Evolutionary conservation across 1,140 invertebrate species (phyloP), one percentile per base, ranked within the genome.

Genomic region (Pygmarrhopalites habei): DNA sequence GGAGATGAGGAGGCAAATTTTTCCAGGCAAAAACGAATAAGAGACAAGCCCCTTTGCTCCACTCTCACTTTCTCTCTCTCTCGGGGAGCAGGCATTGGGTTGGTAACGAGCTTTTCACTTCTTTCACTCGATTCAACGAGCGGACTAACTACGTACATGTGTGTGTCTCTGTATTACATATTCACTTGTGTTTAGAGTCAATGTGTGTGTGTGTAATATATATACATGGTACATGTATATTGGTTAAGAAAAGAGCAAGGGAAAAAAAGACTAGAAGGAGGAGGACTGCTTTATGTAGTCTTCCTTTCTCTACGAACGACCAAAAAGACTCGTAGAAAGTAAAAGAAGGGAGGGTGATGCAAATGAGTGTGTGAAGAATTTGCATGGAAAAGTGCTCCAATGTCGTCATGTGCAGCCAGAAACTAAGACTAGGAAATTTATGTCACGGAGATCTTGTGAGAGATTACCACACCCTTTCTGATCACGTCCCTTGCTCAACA

Each of bases 391-490:
- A 71, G 66, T 71, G 65, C 66, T 71, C 43, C 58, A 68, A 60
- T 66, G 66, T 68, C 66, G 69, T 66, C 64, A 67, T 59, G 66
- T 67, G 66, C 66, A 68, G 69, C 64, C 61, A 66, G 66, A 62
- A 70, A 67, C 65, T 70, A 70, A 70, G 64, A 67, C 63, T 63
- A 19, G 58, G 49, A 66, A 71, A 71, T 71, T 71, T 71, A 71
- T 71, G 62, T 71, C 66, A 68, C 62, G n/a, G 60, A 71, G 69
- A 70, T 70, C 65, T 70, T 67, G 55, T n/a, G n/a, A 67, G 63
- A 71, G 69, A 71, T 71, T 71, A 71, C 69, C 51, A 39, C 69
- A 59, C 69, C 69, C 69, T 71, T 66, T 67, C 66, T 71, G 66
- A 68, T 71, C 66, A 68, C 66, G 60, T 71, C 4, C 32, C 60